Conservation (phyloP, 1,140 invertebrate genomes). For the Drosophila repletoides region DNA sequence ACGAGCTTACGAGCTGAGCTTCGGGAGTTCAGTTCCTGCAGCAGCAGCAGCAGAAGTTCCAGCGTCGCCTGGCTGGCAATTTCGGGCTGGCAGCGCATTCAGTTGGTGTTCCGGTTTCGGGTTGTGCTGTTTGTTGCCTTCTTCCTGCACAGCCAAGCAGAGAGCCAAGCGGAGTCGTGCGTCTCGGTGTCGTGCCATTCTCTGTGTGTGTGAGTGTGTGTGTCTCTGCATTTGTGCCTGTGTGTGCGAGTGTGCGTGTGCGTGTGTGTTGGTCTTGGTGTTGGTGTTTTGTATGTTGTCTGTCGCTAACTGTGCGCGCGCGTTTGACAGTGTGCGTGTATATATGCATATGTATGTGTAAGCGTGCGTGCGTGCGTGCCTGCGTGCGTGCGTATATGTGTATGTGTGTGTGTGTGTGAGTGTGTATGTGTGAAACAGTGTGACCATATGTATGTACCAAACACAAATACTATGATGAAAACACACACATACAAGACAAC, state of each 20-base stretch:
- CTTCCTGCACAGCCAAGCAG: constrained; percentile 67
- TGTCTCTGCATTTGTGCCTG: constrained; percentile 17
- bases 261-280: not conserved
- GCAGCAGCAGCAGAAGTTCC: constrained; percentile 59
- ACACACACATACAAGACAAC: constrained; percentile 30
- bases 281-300: constrained; percentile 36
- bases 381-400: not conserved
- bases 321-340: constrained; percentile 26
- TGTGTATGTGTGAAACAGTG: constrained; percentile 53
- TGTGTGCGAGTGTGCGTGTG: constrained; percentile 10
- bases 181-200: constrained; percentile 49
- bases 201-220: constrained; percentile 22
- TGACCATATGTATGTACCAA: constrained; percentile 49
- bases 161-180: constrained; percentile 44
- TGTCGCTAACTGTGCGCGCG: constrained; percentile 72
- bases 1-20: constrained; percentile 15
- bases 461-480: constrained; percentile 34
- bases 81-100: constrained; percentile 69
- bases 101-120: constrained; percentile 83
- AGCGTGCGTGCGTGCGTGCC: not conserved
- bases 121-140: constrained; percentile 83
- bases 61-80: constrained; percentile 65
- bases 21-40: constrained; percentile 14
- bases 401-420: constrained; percentile 1
- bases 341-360: not conserved